Evolutionary conservation across 2,888 invertebrate genomes (phyloP), one percentile per base, ranked within the genome.

Genomic region (Branchinecta sandiegonensis): DNA sequence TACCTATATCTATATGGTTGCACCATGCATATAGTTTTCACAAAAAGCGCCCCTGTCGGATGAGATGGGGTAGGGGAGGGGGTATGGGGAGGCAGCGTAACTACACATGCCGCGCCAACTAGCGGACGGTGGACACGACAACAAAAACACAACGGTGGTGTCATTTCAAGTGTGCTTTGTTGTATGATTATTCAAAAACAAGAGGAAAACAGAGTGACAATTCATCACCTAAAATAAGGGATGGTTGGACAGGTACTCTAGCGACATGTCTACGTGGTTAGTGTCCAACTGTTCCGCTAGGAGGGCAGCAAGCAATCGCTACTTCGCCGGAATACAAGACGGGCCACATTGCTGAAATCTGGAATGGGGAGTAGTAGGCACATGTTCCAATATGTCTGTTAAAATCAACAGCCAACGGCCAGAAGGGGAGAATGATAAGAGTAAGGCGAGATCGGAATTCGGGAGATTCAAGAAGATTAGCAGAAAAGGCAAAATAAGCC

Each of bases 231-330:
- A 56, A 37, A 37, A n/a, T 56, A 56, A 56, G 23, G 23, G 63
- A 56, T 56, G n/a, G 63, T 56, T 56, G 63, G 63, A 56, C 14
- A 56, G 23, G 63, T 17, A 56, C 14, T 56, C 37, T 37, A 37
- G 37, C 37, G 37, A 37, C 37, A 37, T 37, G 8, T 56, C 63
- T 56, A 56, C 63, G n/a, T 56, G 63, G 63, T 17, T 17, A 56
- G 63, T 56, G 63, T 56, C 63, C 63, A 56, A 56, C n/a, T 56
- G 23, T 56, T 56, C 63, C 63, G 63, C 63, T 56, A 56, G 63
- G 63, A 56, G 63, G 63, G 63, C 63, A 10, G 23, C 63, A 56
- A 56, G 63, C 63, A 56, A 17, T 56, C 63, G 63, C 63, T 56
- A 56, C 63, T 56, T 56, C 63, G 14, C n/a, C 63, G 63, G 63